These are phyloP conservation scores for Brachionus plicatilis DNA, from an alignment of 1,140 invertebrate species.

Conservation along the genomic window DNA sequence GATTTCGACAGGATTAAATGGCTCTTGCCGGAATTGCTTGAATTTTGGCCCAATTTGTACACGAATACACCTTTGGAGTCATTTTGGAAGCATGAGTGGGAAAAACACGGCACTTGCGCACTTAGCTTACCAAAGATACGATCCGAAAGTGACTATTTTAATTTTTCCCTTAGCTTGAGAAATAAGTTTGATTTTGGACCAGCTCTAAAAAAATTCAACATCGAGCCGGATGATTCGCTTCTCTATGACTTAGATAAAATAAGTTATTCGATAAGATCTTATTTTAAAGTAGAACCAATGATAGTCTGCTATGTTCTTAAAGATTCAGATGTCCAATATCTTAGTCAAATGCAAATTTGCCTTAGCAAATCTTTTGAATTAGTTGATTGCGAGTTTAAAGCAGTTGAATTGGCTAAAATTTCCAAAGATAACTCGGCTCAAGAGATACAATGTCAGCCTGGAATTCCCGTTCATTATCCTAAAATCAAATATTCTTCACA, in stretches of 20 bases:
- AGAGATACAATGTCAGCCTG: conserved; percentile 35
- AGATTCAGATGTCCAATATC: conserved; percentile 39
- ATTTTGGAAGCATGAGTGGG: conserved; percentile 40
- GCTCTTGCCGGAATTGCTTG: not conserved
- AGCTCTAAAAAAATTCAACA: not conserved
- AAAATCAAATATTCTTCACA: conserved; percentile 4
- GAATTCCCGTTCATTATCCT: conserved; percentile 24
- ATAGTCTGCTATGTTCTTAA: conserved; percentile 34
- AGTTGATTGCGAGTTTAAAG: conserved; percentile 36
- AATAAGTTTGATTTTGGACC: conserved; percentile 19
- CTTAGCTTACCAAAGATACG: conserved; percentile 5
- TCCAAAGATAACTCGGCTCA: not conserved
- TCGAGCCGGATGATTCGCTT: not conserved
- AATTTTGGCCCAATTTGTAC: conserved; percentile 40
- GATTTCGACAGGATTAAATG: not conserved
- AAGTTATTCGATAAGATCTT: not conserved
- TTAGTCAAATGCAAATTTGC: conserved; percentile 39
- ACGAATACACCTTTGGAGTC: conserved; percentile 22
- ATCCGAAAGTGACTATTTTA: conserved; percentile 34
- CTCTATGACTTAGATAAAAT: conserved; percentile 35
- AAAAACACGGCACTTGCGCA: conserved; percentile 40
- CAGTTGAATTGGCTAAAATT: conserved; percentile 27
- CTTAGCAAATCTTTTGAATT: conserved; percentile 39
- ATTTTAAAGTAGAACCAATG: conserved; percentile 35
- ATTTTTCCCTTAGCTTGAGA: not conserved